A percentile compares a stretch with the other conserved stretches of the same genome.
phyloP scores from a whole-genome alignment of 2,888 invertebrate species.

The Volucella inanis region DNA sequence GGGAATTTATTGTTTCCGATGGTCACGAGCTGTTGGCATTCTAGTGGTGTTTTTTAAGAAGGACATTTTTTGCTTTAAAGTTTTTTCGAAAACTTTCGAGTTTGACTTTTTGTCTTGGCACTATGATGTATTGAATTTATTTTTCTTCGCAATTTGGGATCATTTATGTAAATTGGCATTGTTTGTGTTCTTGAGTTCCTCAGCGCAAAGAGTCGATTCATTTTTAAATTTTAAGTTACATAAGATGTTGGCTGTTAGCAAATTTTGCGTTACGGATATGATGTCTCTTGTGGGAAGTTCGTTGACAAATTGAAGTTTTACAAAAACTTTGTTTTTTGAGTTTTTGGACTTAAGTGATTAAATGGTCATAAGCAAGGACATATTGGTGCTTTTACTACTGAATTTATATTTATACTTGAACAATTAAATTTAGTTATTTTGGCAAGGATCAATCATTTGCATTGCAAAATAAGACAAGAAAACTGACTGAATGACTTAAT shows the following conservation, averaged over 20 bases:
- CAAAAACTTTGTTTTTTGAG: no score
- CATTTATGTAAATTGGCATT: conserved; percentile 55
- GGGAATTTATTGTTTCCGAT: conserved; percentile 71
- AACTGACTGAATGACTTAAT: no score
- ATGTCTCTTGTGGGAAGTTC: no score
- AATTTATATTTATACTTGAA: no score
- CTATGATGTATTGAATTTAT: conserved; percentile 64
- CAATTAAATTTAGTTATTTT: no score
- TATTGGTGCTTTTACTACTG: no score
- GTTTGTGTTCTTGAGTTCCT: conserved; percentile 28
- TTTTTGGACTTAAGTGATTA: no score
- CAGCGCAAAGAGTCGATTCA: conserved; percentile 42
- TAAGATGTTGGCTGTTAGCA: neutral
- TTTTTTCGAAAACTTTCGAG: conserved; percentile 57
- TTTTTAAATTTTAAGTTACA: conserved; percentile 62
- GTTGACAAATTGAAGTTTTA: no score
- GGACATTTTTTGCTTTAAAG: conserved; percentile 38
- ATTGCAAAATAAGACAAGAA: no score
- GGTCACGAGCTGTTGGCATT: conserved; percentile 61
- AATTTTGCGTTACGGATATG: no score
- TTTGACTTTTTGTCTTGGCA: conserved; percentile 54
- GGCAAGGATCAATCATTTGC: no score
- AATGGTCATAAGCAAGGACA: no score
- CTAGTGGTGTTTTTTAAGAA: conserved; percentile 42
- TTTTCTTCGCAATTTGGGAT: conserved; percentile 35